Conservation (phyloP, 2,797 vertebrate genomes). For the Cynodonichthys magdalenae region DNA sequence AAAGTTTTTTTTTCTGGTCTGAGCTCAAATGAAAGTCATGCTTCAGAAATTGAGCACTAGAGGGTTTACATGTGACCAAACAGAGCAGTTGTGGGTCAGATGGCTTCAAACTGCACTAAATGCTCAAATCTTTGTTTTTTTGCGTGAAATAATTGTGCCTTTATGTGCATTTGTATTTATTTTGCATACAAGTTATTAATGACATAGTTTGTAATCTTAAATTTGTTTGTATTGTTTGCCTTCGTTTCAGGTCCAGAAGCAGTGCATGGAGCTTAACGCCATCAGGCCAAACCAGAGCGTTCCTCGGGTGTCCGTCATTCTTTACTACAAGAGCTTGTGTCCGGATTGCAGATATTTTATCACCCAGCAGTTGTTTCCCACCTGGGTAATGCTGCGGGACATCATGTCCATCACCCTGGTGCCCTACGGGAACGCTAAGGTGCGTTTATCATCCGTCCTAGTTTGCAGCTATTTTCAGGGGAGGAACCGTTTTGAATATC, state of each 20-base stretch:
- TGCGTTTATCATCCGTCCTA: background rate
- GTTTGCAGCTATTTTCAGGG: background rate
- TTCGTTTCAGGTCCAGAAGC: slow-evolving; percentile 75
- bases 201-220: background rate
- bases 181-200: too few species aligned
- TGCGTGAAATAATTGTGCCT: too few species aligned
- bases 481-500: background rate
- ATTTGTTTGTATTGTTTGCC: background rate
- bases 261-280: slow-evolving; percentile 75
- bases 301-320: slow-evolving; percentile 77
- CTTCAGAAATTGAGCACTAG: slow-evolving; percentile 64
- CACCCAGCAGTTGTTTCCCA: slow-evolving; percentile 82
- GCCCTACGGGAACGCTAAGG: slow-evolving; percentile 89
- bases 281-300: slow-evolving; percentile 26
- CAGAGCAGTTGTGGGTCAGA: slow-evolving; percentile 24
- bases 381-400: slow-evolving; percentile 85
- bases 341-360: slow-evolving; percentile 83
- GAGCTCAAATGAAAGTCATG: slow-evolving; percentile 70
- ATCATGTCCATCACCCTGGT: slow-evolving; percentile 87
- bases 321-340: slow-evolving; percentile 91
- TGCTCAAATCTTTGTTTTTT: background rate
- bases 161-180: too few species aligned
- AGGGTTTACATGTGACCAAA: slow-evolving; percentile 64
- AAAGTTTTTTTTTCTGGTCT: slow-evolving; percentile 27
- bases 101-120: background rate